Evolutionary conservation across 1,140 invertebrate species (phyloP).

Genomic region (Drosophila malerkotliana): DNA sequence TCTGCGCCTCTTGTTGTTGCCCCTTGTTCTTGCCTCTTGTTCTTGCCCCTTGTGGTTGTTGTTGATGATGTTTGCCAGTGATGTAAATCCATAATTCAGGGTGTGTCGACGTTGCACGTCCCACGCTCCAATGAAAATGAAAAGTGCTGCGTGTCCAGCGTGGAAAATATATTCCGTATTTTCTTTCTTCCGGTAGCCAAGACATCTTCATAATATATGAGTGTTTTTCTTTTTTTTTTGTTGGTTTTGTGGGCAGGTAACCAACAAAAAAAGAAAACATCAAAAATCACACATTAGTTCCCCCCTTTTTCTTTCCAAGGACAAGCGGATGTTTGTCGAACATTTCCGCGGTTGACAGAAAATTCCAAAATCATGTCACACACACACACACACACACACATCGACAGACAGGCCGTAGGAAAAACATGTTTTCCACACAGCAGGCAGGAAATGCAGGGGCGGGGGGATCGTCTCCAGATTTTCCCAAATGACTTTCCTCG

Average conservation of each 20-base stretch:
- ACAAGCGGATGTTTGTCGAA: conserved; percentile 74
- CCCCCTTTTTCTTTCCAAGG: conserved; percentile 53
- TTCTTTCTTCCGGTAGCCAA: conserved; percentile 1
- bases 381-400: conserved; percentile 38
- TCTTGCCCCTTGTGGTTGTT: conserved; percentile 37
- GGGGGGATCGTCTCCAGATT: not conserved
- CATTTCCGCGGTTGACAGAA: conserved; percentile 55
- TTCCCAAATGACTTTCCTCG: not conserved
- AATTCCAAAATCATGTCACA: conserved; percentile 75
- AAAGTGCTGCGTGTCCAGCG: conserved; percentile 48
- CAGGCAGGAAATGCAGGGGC: conserved; percentile 50
- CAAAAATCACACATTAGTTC: not conserved
- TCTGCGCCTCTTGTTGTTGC: conserved; percentile 2
- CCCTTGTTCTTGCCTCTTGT: conserved; percentile 5
- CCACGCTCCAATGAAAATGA: conserved; percentile 30
- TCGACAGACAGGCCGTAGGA: not conserved
- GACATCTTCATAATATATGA: conserved; percentile 21
- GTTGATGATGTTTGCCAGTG: conserved; percentile 31
- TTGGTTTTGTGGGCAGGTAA: conserved; percentile 46
- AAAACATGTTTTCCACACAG: conserved; percentile 53
- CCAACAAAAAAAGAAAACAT: conserved; percentile 9
- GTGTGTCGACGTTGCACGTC: conserved; percentile 56
- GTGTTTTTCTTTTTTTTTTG: too few species aligned
- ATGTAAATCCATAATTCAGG: conserved; percentile 73
- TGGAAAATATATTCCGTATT: conserved; percentile 29